Evolutionary conservation across 2,888 invertebrate species (phyloP).

Genomic region (Stratiomys singularior): DNA sequence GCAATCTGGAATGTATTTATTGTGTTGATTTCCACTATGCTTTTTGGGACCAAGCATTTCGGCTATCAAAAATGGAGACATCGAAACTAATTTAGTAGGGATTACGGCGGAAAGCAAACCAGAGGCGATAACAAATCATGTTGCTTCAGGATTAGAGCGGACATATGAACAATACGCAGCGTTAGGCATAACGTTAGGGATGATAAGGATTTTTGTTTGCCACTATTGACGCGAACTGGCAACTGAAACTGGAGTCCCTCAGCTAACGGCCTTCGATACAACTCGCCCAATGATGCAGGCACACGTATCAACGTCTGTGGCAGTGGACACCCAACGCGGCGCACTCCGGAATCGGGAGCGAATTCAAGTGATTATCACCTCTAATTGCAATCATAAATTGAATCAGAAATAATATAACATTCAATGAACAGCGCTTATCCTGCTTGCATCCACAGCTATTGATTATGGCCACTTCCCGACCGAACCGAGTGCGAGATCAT

Average conservation of each 20-base stretch:
- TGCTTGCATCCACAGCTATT: neutral
- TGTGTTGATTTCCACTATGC: neutral
- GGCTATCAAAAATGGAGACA: neutral
- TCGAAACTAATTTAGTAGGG: conserved; percentile 16
- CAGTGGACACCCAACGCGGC: neutral
- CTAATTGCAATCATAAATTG: neutral
- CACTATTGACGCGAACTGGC: neutral
- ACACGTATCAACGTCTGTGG: neutral
- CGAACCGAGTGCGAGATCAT: neutral
- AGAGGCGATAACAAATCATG: conserved; percentile 30
- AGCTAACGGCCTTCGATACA: too few species aligned
- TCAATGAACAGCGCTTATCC: neutral
- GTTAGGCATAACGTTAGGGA: neutral
- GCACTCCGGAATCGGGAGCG: neutral
- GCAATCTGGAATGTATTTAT: neutral
- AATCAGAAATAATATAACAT: neutral
- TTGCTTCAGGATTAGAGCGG: conserved; percentile 5
- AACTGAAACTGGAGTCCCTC: neutral
- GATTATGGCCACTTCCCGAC: neutral
- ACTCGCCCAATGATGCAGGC: neutral
- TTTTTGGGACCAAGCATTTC: neutral
- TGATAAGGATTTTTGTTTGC: neutral
- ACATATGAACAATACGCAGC: neutral
- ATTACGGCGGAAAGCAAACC: conserved; percentile 8
- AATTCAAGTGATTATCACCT: neutral